Percentiles rank a stretch among this genome's conserved stretches.
These are phyloP conservation scores for Bos indicus DNA, from an alignment of 2,113 vertebrate species.

Conservation along the genomic window DNA sequence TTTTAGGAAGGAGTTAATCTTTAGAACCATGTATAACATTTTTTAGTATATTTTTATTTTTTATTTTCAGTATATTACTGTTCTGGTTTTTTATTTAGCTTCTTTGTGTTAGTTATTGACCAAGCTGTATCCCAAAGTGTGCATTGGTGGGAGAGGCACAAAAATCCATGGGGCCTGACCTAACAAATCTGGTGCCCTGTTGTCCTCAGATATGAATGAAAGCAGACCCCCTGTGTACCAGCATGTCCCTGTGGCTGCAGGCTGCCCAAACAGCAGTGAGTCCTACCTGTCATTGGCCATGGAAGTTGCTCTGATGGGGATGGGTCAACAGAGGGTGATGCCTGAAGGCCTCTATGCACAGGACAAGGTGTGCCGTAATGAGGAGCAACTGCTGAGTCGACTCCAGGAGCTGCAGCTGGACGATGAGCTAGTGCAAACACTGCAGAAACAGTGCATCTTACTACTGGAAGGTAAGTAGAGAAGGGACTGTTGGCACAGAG, in stretches of 20 bases:
- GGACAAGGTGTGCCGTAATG: slow-evolving; percentile 98
- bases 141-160: slow-evolving; percentile 62
- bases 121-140: slow-evolving; percentile 12
- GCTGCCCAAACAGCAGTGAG: slow-evolving; percentile 86
- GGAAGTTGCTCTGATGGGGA: slow-evolving; percentile 97
- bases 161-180: background rate
- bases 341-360: slow-evolving; percentile 97
- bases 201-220: slow-evolving; percentile 87
- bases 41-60: background rate
- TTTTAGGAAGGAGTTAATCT: slow-evolving; percentile 3
- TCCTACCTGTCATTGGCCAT: slow-evolving; percentile 96
- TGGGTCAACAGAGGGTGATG: slow-evolving; percentile 99
- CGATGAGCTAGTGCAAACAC: slow-evolving; percentile 90
- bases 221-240: slow-evolving; percentile 93
- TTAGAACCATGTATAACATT: background rate
- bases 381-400: slow-evolving; percentile 95
- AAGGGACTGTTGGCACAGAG: background rate
- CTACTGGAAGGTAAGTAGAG: slow-evolving; percentile 91
- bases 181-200: slow-evolving; percentile 41
- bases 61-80: background rate
- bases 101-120: background rate
- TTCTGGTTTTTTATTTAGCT: slow-evolving; percentile 21
- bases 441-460: slow-evolving; percentile 93
- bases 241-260: slow-evolving; percentile 87
- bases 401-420: slow-evolving; percentile 97